Base-by-base conservation (phyloP, 2,888 invertebrate genomes). In the Leucophenga montana region DNA sequence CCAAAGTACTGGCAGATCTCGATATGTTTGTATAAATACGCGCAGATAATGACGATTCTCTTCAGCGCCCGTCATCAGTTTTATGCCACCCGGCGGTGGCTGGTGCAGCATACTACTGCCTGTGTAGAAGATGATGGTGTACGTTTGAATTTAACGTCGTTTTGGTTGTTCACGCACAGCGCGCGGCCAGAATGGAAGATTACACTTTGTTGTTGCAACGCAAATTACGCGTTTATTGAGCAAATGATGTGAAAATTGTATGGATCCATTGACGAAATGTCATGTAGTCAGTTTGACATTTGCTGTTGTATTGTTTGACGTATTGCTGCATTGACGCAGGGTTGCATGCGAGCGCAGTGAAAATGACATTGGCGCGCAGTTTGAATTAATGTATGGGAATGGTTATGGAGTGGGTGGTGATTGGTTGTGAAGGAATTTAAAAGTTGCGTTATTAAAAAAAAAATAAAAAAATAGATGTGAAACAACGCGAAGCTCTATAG, bases 1-100 rank as follows among this genome's bases (percentile, higher is more conserved):
- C 88, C 87, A 87, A 0, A 87, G 75, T 3, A 88, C 85, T 16
- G 87, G 87, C 70, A 88, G 75, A 22, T 85, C 86, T 20, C 84
- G 78, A 61, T 86, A 87, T 1, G 86, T 86, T 61, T 86, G 86
- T 65, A 86, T 86, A 66, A 86, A 87, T 57, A 83, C 84, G 46
- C 86, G 83, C 68, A 87, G 66, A 69, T 85, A 85, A 46, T 86
- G 85, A 3, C 87, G 85, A 77, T 85, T 85, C 71, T 86, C 86
- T 69, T 87, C 86, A 0, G 86, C 84, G 3, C 85, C 86, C 53
- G 86, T 83, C 79, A 85, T 85, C 39, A 82, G 72, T 69, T 78
- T 83, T 68, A 76, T 75, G 69, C 73, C 76, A 67, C 76, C 82
- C 62, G 74, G 75, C 69, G 75, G 75, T 61, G 67, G 69, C 74